Base-by-base conservation (phyloP, 2,113 vertebrate genomes). In the Megaceryle torquata region DNA sequence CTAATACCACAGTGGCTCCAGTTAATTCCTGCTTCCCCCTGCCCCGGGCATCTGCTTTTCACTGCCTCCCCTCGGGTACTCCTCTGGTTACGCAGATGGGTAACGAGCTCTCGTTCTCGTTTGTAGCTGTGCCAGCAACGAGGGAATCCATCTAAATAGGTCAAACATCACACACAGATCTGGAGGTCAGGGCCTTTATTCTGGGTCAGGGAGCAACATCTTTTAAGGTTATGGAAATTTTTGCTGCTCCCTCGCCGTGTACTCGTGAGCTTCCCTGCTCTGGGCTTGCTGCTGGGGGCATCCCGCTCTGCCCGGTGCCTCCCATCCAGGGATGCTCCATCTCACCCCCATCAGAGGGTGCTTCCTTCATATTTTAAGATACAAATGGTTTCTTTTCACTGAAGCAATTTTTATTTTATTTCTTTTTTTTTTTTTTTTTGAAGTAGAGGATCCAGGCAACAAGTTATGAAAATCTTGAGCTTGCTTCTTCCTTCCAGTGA, bases 71-170 rank as follows among this genome's bases (percentile, higher is more conserved):
- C 74, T 2, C 0, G 39, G 59, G 16, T 5, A 0, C 69, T 53
- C 24, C 0, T 0, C 11, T 20, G 39, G 44, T 33, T 8, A 0
- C 3, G 41, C 46, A 25, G 26, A 1, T 1, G 0, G 13, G 15
- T 2, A 41, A 39, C 0, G 15, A 79, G 86, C 39, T 46, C 51
- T 12, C n/a, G 24, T 43, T 63, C 71, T 33, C 7, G 0, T 75
- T 16, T 41, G 44, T 16, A 37, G 51, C 57, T 41, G 41, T 6
- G 9, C 59, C 68, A 46, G 6, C 15, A 78, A 54, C 2, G 0
- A 37, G 83, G 64, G 72, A 74, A 70, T 63, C 19, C 39, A 2
- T 46, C 68, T 25, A 44, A 86, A 67, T 12, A 14, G 81, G 28
- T 67, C 24, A 24, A 9, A 4, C 9, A 18, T 2, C 33, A 9